Conservation (phyloP, 2,797 vertebrate genomes). For the Sebastes matsubarae region DNA sequence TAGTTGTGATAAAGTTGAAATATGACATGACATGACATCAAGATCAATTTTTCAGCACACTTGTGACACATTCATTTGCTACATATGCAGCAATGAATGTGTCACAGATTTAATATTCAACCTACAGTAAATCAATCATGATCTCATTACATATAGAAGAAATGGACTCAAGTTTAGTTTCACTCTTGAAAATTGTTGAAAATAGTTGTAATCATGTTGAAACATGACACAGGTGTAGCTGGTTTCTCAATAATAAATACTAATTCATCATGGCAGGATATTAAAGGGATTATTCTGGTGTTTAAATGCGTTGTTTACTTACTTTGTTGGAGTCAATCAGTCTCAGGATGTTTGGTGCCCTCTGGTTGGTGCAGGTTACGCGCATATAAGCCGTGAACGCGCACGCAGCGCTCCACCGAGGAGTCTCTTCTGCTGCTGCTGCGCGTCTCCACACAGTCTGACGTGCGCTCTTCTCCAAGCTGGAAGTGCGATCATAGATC, state of each 20-base stretch:
- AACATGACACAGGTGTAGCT: background rate
- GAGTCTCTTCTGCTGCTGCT: constrained; percentile 2
- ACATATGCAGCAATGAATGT: too few species aligned
- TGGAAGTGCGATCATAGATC: constrained; percentile 20
- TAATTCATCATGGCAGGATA: background rate
- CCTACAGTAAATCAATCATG: too few species aligned
- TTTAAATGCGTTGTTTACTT: background rate
- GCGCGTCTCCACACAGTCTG: constrained; percentile 38
- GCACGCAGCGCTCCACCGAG: constrained; percentile 10
- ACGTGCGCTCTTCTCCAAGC: constrained; percentile 49
- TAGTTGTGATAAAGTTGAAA: too few species aligned
- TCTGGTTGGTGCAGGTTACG: background rate
- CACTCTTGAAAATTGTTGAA: background rate
- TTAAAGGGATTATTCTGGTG: background rate
- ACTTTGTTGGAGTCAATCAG: background rate
- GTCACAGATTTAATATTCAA: background rate
- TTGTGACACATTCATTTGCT: too few species aligned
- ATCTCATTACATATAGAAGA: too few species aligned
- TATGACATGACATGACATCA: too few species aligned
- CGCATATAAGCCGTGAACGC: constrained; percentile 24
- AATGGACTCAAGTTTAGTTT: too few species aligned
- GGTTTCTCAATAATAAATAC: background rate
- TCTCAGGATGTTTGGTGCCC: background rate
- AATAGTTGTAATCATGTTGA: background rate
- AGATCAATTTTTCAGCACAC: too few species aligned